Evolutionary conservation across 2,888 invertebrate genomes (phyloP).

Genomic region (Orgyia antiqua): DNA sequence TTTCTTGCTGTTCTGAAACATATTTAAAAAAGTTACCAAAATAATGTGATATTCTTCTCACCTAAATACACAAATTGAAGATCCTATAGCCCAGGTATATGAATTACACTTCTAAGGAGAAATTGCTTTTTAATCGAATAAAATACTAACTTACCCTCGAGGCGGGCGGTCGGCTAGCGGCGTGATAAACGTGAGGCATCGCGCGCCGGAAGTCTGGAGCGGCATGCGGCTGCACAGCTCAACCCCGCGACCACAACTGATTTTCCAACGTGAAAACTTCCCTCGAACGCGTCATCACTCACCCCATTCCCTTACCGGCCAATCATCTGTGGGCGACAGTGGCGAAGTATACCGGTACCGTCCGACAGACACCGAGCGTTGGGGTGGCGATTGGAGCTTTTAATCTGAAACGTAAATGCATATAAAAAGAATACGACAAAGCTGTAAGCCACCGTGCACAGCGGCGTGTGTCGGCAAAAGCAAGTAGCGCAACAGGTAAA

Average conservation of each 20-base stretch:
- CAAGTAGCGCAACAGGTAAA: slow-evolving; percentile 62
- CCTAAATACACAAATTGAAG: slow-evolving; percentile 20
- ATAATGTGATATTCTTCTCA: too few species aligned
- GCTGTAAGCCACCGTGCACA: slow-evolving; percentile 53
- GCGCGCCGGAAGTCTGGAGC: slow-evolving; percentile 52
- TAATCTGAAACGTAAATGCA: slow-evolving; percentile 77
- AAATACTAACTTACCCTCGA: slow-evolving; percentile 69
- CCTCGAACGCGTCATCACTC: slow-evolving; percentile 69
- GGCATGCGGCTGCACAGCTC: slow-evolving; percentile 56
- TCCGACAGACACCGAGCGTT: slow-evolving; percentile 51
- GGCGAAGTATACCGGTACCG: slow-evolving; percentile 48
- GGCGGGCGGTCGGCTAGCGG: slow-evolving; percentile 45
- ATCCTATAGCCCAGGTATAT: slow-evolving; percentile 26
- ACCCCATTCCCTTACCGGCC: slow-evolving; percentile 56
- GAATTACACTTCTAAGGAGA: slow-evolving; percentile 50
- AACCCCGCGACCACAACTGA: slow-evolving; percentile 67
- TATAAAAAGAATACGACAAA: slow-evolving; percentile 66
- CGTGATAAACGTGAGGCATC: slow-evolving; percentile 32
- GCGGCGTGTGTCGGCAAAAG: slow-evolving; percentile 37
- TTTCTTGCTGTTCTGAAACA: slow-evolving; percentile 5
- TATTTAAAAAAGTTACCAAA: slow-evolving; percentile 14
- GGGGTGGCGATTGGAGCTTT: slow-evolving; percentile 74
- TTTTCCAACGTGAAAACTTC: slow-evolving; percentile 72
- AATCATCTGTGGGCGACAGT: slow-evolving; percentile 41
- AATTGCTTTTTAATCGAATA: slow-evolving; percentile 76